Evolutionary conservation across 2,797 vertebrate genomes (phyloP).

Genomic region (Eospalax fontanierii): DNA sequence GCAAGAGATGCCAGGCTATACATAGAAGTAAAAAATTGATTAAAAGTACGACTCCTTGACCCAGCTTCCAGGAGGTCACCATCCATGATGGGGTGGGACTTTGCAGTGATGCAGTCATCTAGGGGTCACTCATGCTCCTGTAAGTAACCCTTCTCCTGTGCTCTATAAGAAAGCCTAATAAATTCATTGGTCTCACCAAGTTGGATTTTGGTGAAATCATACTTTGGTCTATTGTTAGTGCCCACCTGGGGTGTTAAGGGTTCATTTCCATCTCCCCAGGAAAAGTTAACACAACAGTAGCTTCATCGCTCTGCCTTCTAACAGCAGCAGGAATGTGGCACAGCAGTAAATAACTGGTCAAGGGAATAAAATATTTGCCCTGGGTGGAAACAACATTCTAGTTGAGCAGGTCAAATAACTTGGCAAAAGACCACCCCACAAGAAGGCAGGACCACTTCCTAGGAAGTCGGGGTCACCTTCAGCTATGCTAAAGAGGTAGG

Average conservation of each 20-base stretch:
- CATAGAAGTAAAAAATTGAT: neutral
- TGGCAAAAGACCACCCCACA: neutral
- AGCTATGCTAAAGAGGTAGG: neutral
- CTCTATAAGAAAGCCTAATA: neutral
- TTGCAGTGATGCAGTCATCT: neutral
- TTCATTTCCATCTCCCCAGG: neutral
- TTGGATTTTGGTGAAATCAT: neutral
- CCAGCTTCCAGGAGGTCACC: neutral
- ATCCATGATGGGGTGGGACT: neutral
- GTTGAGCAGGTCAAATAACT: neutral
- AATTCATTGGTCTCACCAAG: neutral
- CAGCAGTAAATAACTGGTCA: neutral
- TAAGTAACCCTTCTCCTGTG: neutral
- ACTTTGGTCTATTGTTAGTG: neutral
- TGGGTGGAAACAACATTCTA: neutral
- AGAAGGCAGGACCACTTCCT: neutral
- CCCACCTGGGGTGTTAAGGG: neutral
- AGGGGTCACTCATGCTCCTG: neutral
- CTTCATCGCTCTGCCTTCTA: slow-evolving; percentile 5
- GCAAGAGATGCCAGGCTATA: neutral
- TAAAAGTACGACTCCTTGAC: neutral
- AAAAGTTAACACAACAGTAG: neutral
- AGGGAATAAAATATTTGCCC: too few relatives aligned
- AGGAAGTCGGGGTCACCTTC: too few relatives aligned
- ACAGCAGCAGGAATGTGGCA: neutral